These are phyloP conservation scores for Poeciliopsis infans DNA, from an alignment of 2,797 vertebrate genomes.

Conservation along the genomic window DNA sequence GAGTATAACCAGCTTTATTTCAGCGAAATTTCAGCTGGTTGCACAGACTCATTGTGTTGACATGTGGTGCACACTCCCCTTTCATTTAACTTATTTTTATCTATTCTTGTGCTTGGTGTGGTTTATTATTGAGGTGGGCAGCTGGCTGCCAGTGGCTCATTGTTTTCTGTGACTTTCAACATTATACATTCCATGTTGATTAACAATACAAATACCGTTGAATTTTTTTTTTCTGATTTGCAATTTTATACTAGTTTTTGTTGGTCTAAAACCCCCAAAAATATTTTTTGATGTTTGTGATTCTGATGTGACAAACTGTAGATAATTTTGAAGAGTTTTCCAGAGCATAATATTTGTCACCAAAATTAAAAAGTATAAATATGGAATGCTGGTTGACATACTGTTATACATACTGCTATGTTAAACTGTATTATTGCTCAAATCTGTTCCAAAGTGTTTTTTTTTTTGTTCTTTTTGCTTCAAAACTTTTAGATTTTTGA, in stretches of 20 bases:
- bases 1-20: not conserved
- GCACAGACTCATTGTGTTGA: not conserved
- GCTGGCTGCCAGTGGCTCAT: too few species aligned
- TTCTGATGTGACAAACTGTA: not conserved
- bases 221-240: not conserved
- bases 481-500: not conserved
- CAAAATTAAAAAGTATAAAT: not conserved
- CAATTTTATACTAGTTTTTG: not conserved
- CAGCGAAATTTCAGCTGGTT: not conserved
- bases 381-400: not conserved
- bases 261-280: not conserved
- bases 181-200: too few species aligned
- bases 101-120: too few species aligned
- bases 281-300: not conserved
- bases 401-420: not conserved
- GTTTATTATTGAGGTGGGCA: too few species aligned
- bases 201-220: too few species aligned
- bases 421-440: not conserved
- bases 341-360: not conserved
- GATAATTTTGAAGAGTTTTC: not conserved
- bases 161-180: too few species aligned
- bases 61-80: not conserved
- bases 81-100: too few species aligned
- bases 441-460: too few species aligned
- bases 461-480: too few species aligned